Evolutionary conservation across 2,797 vertebrate genomes (phyloP).

Genomic region (Parambassis ranga): DNA sequence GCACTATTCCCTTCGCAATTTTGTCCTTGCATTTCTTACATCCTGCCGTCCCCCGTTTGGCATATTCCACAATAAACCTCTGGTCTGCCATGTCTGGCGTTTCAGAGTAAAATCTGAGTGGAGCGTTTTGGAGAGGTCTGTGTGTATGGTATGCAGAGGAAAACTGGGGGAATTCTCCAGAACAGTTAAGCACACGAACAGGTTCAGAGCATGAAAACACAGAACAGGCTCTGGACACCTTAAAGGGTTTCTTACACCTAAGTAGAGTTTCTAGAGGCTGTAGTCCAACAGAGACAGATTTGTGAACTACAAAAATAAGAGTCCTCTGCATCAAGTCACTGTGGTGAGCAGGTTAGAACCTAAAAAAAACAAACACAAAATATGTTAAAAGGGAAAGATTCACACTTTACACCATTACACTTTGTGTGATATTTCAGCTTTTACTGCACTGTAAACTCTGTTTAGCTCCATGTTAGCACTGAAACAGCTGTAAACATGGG

Average conservation of each 20-base stretch:
- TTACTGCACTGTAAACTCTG: background rate
- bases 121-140: background rate
- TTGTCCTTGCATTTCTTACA: constrained; percentile 99
- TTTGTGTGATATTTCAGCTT: background rate
- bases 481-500: background rate
- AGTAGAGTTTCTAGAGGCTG: background rate
- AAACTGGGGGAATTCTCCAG: background rate
- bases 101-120: constrained; percentile 30
- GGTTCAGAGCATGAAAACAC: background rate
- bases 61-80: constrained; percentile 95
- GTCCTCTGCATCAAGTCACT: constrained; percentile 80
- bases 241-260: background rate
- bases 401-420: too few species aligned
- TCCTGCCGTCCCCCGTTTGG: constrained; percentile 94
- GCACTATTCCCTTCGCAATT: constrained; percentile 90
- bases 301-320: constrained; percentile 42
- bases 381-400: background rate
- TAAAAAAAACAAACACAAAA: constrained; percentile 20
- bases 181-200: background rate
- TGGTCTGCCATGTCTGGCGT: constrained; percentile 88
- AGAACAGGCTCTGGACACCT: background rate
- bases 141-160: background rate
- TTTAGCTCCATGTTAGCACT: background rate
- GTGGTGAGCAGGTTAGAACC: background rate
- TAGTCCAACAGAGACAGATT: constrained; percentile 41